These are phyloP conservation scores for Meloe dianella DNA, from an alignment of 2,888 invertebrate species.

Conservation along the genomic window DNA sequence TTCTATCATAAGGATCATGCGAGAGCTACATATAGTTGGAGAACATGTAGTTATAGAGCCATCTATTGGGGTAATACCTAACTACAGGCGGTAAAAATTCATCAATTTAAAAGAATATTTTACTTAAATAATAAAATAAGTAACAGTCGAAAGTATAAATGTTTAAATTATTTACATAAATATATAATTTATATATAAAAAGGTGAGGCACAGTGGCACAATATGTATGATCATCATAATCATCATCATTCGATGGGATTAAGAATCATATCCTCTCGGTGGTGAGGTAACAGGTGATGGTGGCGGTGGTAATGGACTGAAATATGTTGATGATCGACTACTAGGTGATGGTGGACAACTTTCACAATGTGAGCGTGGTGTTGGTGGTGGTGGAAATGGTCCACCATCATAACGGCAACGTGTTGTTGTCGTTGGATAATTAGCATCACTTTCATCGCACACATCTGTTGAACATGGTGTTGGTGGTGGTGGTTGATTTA, in stretches of 20 bases:
- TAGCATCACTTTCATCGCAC: conserved; percentile 86
- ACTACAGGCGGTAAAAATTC: neutral
- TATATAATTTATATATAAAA: conserved; percentile 14
- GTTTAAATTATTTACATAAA: conserved; percentile 25
- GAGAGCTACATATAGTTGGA: neutral
- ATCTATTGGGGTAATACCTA: neutral
- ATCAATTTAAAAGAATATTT: conserved; percentile 21
- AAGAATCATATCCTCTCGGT: conserved; percentile 60
- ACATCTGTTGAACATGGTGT: conserved; percentile 95
- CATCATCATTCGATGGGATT: neutral
- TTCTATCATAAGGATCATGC: no score
- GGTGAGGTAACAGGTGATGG: conserved; percentile 79
- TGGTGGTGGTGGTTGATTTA: conserved; percentile 88
- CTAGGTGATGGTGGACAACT: conserved; percentile 73
- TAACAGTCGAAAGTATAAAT: conserved; percentile 29
- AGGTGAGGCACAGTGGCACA: neutral
- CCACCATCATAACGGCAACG: conserved; percentile 67
- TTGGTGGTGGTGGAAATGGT: conserved; percentile 78
- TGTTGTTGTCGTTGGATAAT: conserved; percentile 63
- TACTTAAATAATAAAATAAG: conserved; percentile 19
- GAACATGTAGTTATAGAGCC: no score
- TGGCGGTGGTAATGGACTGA: conserved; percentile 82
- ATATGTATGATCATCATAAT: neutral
- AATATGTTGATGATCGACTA: conserved; percentile 79
- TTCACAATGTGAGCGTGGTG: conserved; percentile 75